A percentile compares a stretch with the other conserved stretches of the same genome.
Evolutionary conservation across 2,113 vertebrate genomes (phyloP).

Genomic region (Ptyas mucosa): DNA sequence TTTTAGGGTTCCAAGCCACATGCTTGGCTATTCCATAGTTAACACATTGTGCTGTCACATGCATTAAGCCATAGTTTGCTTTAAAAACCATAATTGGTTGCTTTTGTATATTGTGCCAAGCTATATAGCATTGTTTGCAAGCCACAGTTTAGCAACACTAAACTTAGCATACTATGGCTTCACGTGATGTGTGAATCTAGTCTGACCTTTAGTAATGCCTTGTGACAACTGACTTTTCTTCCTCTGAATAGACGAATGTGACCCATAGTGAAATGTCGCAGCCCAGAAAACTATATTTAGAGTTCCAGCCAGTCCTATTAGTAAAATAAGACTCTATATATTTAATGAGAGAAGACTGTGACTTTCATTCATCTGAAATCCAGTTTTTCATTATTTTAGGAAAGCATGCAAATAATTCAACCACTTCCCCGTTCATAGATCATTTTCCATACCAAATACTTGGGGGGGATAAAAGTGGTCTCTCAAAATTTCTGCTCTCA

Average conservation of each 20-base stretch:
- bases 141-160: neutral
- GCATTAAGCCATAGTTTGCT: neutral
- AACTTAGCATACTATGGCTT: neutral
- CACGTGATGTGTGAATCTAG: neutral
- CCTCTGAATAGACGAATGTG: neutral
- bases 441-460: neutral
- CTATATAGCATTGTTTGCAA: neutral
- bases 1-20: neutral
- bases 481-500: neutral
- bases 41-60: neutral
- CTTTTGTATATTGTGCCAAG: neutral
- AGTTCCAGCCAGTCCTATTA: neutral
- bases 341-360: neutral
- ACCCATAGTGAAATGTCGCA: neutral
- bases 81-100: neutral
- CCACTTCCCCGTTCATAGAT: neutral
- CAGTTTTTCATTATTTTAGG: neutral
- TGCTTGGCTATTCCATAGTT: neutral
- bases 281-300: neutral
- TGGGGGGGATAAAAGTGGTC: neutral
- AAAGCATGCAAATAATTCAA: neutral
- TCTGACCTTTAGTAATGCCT: neutral
- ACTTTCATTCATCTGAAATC: slow-evolving; percentile 17
- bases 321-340: neutral
- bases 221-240: neutral